These are phyloP conservation scores for Melolontha melolontha DNA, from an alignment of 2,888 invertebrate genomes.

Conservation along the genomic window DNA sequence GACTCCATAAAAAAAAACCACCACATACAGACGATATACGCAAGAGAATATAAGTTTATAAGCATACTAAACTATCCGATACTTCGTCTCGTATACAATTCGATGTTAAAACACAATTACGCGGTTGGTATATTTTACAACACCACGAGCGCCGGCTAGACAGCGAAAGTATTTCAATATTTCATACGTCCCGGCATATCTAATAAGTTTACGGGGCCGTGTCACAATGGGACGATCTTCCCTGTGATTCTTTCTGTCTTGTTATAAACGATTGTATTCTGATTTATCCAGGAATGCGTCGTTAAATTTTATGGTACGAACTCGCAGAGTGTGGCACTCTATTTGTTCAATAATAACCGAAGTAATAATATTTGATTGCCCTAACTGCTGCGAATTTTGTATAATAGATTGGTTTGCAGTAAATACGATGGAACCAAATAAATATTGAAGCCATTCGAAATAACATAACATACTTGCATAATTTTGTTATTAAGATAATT, in stretches of 20 bases:
- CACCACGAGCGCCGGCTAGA: neutral
- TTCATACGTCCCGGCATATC: constrained; percentile 24
- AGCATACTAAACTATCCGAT: constrained; percentile 1
- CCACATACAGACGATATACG: neutral
- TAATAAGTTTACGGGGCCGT: constrained; percentile 8
- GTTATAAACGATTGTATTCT: constrained; percentile 28
- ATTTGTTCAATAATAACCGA: constrained; percentile 20
- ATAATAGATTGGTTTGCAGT: constrained; percentile 2
- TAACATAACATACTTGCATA: constrained; percentile 13
- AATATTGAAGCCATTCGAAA: constrained; percentile 10
- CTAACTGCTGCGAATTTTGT: constrained; percentile 15
- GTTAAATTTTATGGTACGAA: constrained; percentile 20
- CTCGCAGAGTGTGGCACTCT: constrained; percentile 13
- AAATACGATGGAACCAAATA: neutral
- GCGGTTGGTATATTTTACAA: constrained; percentile 8
- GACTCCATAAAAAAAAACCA: neutral
- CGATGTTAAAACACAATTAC: constrained; percentile 26
- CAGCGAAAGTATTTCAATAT: constrained; percentile 34
- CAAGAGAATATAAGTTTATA: constrained; percentile 2
- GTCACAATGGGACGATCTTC: constrained; percentile 28
- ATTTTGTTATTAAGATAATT: constrained; percentile 2
- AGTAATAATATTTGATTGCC: constrained; percentile 34
- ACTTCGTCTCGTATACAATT: neutral
- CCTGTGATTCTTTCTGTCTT: constrained; percentile 17
- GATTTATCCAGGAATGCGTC: constrained; percentile 20